Base-by-base conservation (phyloP, 2,888 invertebrate genomes). In the Nephrotoma flavescens region DNA sequence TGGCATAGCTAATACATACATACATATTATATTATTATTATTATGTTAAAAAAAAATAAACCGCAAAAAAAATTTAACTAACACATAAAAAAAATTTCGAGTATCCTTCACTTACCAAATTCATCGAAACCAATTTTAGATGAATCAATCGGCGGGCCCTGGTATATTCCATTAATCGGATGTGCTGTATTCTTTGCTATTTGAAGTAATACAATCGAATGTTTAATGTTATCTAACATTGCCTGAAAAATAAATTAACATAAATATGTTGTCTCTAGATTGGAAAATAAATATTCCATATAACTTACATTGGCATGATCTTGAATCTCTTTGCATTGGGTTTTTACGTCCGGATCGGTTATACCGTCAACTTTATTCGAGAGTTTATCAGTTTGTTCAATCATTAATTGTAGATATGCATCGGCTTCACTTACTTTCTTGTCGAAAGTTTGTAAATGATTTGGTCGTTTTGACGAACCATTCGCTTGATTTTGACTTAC, bases 171-270 rank as follows among this genome's bases (percentile, higher is more conserved):
- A 91, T 97, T 97, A 11, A 97, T 95, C 87, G 97, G 97, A 92
- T 97, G 96, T 47, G 97, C 97, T 89, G 97, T 97, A 92, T 97
- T 97, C 96, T 99, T 99, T 89, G 98, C 97, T 91, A 99, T 98
- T 94, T 99, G 99, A 89, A 99, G 94, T 90, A 98, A 95, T 88
- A 99, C 98, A 92, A 99, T 99, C 90, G 98, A 97, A 94, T 99
- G 99, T 93, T 99, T 99, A 89, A 99, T 97, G 89, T 98, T 96
- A 92, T 99, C 98, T 92, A 99, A 94, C 96, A 99, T 97, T 88
- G 95, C 95, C 96, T 97, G 93, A 88, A 93, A 94, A 90, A 89
- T 88, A 87, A 87, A 88, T 87, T 87, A 88, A 87, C 19, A 87
- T 4, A 44, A 42, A 86, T 85, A 15, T 42, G 71, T 19, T 42